Conservation (phyloP, 2,888 invertebrate genomes). For the Tanypteryx hageni region DNA sequence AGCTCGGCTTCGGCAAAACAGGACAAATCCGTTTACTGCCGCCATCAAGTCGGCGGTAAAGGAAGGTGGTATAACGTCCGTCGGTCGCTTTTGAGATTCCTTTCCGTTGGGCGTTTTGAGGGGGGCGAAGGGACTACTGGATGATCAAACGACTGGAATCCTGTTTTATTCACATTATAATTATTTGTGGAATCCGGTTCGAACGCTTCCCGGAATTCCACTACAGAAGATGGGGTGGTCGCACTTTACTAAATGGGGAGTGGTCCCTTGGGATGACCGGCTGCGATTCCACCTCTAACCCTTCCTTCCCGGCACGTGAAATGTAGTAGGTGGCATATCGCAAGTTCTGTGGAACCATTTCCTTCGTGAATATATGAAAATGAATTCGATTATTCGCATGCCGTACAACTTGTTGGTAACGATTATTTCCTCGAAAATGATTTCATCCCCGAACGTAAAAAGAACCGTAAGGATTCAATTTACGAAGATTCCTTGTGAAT, state of each 20-base stretch:
- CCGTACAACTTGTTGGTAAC: too few species aligned
- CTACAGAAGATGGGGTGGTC: not conserved
- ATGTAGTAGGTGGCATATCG: not conserved
- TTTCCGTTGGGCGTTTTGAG: not conserved
- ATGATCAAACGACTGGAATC: conserved; percentile 11
- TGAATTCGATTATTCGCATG: too few species aligned
- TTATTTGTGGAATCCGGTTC: conserved; percentile 17
- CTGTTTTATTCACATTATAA: conserved; percentile 24
- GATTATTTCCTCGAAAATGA: too few species aligned
- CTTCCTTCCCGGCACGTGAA: not conserved
- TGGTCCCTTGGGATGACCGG: not conserved
- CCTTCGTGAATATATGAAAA: not conserved
- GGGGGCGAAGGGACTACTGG: not conserved
- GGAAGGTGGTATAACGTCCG: not conserved
- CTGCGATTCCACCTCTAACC: not conserved
- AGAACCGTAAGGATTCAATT: too few species aligned
- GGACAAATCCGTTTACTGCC: conserved; percentile 24
- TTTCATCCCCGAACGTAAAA: too few species aligned
- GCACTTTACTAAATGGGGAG: not conserved
- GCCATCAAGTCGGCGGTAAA: not conserved
- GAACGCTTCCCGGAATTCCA: conserved; percentile 5
- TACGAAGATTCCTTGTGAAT: too few species aligned
- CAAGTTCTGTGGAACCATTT: not conserved
- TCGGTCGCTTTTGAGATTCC: not conserved
- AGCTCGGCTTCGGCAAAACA: not conserved